A percentile compares a stretch with the other conserved stretches of the same genome.
phyloP scores from a whole-genome alignment of 53 echinoderm and acorn worm genomes.

The Astropecten irregularis region DNA sequence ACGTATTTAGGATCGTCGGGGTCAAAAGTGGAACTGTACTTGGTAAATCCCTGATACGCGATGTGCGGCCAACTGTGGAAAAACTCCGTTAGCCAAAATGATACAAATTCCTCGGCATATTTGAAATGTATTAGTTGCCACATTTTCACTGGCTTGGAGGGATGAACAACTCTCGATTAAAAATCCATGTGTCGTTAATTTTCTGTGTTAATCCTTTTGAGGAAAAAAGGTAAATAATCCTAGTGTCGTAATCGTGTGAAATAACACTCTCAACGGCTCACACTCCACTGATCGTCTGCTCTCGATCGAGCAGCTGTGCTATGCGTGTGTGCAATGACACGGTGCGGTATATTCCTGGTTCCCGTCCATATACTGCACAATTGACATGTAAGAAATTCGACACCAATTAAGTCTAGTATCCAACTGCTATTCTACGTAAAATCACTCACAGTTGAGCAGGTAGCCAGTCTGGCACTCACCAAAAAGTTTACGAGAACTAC shows the following conservation, averaged over 20 bases:
- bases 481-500: no score
- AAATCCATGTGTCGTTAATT: neutral
- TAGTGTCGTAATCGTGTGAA: neutral
- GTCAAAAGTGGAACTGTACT: slow-evolving; percentile 58
- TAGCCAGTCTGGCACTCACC: no score
- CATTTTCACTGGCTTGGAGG: slow-evolving; percentile 34
- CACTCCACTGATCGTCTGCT: no score
- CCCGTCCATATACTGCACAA: neutral
- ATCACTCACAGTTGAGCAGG: no score
- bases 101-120: slow-evolving; percentile 55
- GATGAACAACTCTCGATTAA: neutral
- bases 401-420: neutral
- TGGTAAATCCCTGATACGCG: slow-evolving; percentile 59
- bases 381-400: neutral
- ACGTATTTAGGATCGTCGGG: slow-evolving; percentile 53
- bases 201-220: neutral
- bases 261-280: neutral
- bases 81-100: slow-evolving; percentile 67
- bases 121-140: slow-evolving; percentile 61
- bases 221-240: neutral
- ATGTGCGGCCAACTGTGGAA: slow-evolving; percentile 77
- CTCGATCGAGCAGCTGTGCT: no score
- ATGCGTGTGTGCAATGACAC: no score
- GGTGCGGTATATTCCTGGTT: neutral
- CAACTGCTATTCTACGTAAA: no score